Base-by-base conservation (phyloP, 2,797 vertebrate species). In the Valencia hispanica region DNA sequence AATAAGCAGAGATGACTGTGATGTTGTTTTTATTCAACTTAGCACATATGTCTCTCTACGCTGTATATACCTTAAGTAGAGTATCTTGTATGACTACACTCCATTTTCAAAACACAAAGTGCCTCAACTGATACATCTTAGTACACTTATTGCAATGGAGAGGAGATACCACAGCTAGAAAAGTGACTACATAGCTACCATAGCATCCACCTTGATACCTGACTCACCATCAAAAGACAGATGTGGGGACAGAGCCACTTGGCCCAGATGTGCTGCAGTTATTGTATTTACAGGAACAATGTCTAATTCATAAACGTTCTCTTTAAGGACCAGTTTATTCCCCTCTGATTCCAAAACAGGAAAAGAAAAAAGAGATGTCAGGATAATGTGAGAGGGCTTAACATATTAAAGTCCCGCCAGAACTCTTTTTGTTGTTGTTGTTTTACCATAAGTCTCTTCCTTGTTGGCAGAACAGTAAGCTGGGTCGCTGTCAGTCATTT, bases 81-180 rank as follows among this genome's bases (percentile, higher is more conserved):
- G 82, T 78, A 91, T 90, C 85, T 92, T 87, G 93, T 88, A 90
- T 80, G 79, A 89, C 92, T 86, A 92, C 86, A 89, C 89, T 91
- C 85, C 82, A 89, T 87, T 93, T 91, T 88, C 80, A 82, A 87
- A 93, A 91, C 89, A 94, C 90, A 89, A 91, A 88, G 95, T 95
- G 94, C 94, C 91, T 95, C 87, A 84, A 90, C 93, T 84, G 92
- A 96, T 92, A 95, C 90, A 94, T 94, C 91, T 94, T 94, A 94
- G 96, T 91, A 95, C 93, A 93, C 84, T 95, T 96, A 96, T 95
- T 96, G 94, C 89, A 69, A 91, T 78, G 85, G 89, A 91, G 36
- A 48, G 74, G 53, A 91, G 92, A 94, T 70, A 89, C 93, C 90
- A 87, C 80, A 85, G 93, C 91, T 70, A 92, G 91, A 88, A 92